These are phyloP conservation scores for Sternarchorhynchus goeldii DNA, from an alignment of 2,797 vertebrate genomes.

Conservation along the genomic window DNA sequence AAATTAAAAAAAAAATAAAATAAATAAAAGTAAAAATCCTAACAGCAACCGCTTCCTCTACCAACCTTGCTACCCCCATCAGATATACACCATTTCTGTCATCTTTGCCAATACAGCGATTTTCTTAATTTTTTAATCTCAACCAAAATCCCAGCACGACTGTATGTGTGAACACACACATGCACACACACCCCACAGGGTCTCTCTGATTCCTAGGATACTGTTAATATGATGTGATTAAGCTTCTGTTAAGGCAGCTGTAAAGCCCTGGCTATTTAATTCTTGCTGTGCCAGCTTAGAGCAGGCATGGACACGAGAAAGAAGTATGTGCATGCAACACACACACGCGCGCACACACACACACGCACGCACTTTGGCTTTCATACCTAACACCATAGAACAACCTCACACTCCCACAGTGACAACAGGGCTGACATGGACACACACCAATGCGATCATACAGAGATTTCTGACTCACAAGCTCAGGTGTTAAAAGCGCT, in stretches of 20 bases:
- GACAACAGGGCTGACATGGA: conserved; percentile 38
- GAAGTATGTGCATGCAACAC: conserved; percentile 49
- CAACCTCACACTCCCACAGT: conserved; percentile 36
- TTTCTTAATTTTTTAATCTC: neutral
- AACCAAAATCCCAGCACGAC: conserved; percentile 14
- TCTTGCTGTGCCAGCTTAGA: conserved; percentile 61
- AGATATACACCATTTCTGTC: neutral
- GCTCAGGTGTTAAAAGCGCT: conserved; percentile 6
- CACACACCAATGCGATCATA: conserved; percentile 16
- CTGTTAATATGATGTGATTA: conserved; percentile 60
- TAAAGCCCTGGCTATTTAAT: conserved; percentile 65
- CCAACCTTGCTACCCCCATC: neutral
- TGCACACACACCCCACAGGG: conserved; percentile 1
- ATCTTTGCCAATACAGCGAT: neutral
- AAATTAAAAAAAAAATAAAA: too few relatives aligned
- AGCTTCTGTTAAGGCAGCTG: conserved; percentile 59
- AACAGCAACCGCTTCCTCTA: neutral
- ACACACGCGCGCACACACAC: conserved; percentile 40
- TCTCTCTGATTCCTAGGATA: conserved; percentile 51
- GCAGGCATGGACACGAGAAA: conserved; percentile 57
- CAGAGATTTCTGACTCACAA: neutral
- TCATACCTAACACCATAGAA: neutral
- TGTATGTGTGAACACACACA: neutral
- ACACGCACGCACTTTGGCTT: conserved; percentile 15
- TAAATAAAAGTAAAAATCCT: too few relatives aligned